Evolutionary conservation across 2,888 invertebrate genomes (phyloP).

Genomic region (Tenthredo mesomela): DNA sequence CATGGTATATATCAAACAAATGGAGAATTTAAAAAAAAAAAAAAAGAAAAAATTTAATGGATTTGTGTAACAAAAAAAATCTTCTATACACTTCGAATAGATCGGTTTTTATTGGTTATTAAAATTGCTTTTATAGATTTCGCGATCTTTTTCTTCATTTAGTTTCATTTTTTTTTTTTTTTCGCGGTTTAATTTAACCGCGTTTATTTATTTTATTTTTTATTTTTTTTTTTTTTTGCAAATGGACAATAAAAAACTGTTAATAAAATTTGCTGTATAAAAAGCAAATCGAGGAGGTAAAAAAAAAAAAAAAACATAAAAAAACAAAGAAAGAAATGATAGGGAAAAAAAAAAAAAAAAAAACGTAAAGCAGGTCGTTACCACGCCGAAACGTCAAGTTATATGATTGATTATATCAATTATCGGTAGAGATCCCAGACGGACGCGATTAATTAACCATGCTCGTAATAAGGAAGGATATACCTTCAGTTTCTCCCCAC

Average conservation of each 20-base stretch:
- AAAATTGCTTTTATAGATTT: background rate
- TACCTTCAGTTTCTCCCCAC: background rate
- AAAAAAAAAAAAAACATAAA: background rate
- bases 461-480: conserved; percentile 42
- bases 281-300: background rate
- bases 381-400: conserved; percentile 35
- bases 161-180: background rate
- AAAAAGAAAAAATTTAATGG: background rate
- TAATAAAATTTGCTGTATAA: background rate
- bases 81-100: background rate
- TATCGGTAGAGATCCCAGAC: conserved; percentile 42
- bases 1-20: background rate
- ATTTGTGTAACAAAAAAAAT: background rate
- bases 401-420: conserved; percentile 46
- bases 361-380: conserved; percentile 20
- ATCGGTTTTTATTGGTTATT: background rate
- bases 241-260: background rate
- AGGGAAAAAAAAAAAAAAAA: background rate
- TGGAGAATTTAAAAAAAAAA: background rate
- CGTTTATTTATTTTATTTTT: background rate
- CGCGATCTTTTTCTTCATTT: background rate
- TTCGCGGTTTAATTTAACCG: background rate
- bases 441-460: conserved; percentile 51
- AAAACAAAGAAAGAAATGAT: background rate
- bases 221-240: background rate